Base-by-base conservation (phyloP, 2,113 vertebrate genomes). In the Hydrolagus affinis region DNA sequence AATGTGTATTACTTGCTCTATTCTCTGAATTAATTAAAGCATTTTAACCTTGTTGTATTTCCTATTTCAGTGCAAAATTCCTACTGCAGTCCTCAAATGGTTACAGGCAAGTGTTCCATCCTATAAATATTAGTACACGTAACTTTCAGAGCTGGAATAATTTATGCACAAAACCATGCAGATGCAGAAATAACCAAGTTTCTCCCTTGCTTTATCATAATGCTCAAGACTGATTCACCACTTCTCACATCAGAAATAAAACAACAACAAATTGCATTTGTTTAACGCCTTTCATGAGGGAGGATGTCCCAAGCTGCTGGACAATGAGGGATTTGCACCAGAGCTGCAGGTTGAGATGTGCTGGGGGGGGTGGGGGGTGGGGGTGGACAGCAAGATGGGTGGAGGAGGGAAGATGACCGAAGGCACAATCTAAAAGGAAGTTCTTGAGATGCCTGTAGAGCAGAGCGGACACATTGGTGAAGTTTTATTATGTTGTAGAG, bases 41-140 rank as follows among this genome's bases (percentile, higher is more conserved):
- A 30, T 64, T 64, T 30, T 80, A 80, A 80, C 59, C 14, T 64
- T 30, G 75, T n/a, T 60, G 77, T 64, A 30, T 80, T 83, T 66
- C 28, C 10, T 75, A 19, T 83, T 83, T 66, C 78, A 83, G 62
- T 68, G 62, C 60, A 83, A 30, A 21, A 30, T 17, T 68, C 78
- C 60, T 83, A 30, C 62, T 28, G 60, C 78, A 68, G 17, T 30
- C 14, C 17, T 66, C 62, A 83, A 68, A 19, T 66, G 15, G 11
- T 66, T 21, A 21, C 8, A 30, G 78, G 62, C 60, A 83, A 83
- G 78, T 83, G 19, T 66, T 75, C 6, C 17, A 21, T 68, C 28
- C 30, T 9, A 9, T 19, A 25, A 66, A 19, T 32, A 15, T 66
- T 64, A 66, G 78, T 28, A 3, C 23, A 68, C 10, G 10, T 62